These are phyloP conservation scores for Saturnia japonica DNA, from an alignment of 2,888 invertebrate genomes.

Conservation along the genomic window DNA sequence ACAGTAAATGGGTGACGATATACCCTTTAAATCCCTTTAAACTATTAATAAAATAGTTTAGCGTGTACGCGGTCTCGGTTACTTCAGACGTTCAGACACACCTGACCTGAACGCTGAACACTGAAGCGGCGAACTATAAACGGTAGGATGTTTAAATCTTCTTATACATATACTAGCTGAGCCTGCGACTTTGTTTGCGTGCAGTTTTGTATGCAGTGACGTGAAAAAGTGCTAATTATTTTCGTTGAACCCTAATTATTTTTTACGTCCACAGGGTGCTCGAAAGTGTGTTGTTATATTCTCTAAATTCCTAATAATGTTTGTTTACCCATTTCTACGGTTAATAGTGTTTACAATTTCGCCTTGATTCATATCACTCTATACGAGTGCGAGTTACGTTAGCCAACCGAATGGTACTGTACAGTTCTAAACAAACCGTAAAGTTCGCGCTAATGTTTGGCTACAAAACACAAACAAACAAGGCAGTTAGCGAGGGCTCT, in stretches of 20 bases:
- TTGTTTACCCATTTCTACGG: background rate
- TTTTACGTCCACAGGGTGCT: no score
- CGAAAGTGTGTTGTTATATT: no score
- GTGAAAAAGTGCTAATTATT: no score
- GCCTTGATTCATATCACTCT: background rate
- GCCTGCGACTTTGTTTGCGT: no score
- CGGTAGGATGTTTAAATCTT: background rate
- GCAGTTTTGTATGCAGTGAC: no score
- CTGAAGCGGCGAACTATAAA: background rate
- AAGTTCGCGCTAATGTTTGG: background rate
- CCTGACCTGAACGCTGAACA: background rate
- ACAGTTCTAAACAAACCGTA: background rate
- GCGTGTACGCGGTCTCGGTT: no score
- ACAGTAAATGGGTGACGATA: background rate
- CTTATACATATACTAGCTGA: no score
- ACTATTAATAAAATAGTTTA: background rate
- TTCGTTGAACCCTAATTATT: no score
- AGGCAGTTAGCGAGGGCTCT: background rate
- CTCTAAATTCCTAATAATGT: background rate
- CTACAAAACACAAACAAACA: slow-evolving; percentile 3
- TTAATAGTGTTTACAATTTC: background rate
- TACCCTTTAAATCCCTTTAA: background rate
- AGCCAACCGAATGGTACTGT: background rate
- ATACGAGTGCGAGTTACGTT: background rate
- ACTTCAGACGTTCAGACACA: background rate